Evolutionary conservation across 64 coral and sea anemone genomes (phyloP), one percentile per base, ranked within the genome.

Genomic region (Montipora efflorescens): DNA sequence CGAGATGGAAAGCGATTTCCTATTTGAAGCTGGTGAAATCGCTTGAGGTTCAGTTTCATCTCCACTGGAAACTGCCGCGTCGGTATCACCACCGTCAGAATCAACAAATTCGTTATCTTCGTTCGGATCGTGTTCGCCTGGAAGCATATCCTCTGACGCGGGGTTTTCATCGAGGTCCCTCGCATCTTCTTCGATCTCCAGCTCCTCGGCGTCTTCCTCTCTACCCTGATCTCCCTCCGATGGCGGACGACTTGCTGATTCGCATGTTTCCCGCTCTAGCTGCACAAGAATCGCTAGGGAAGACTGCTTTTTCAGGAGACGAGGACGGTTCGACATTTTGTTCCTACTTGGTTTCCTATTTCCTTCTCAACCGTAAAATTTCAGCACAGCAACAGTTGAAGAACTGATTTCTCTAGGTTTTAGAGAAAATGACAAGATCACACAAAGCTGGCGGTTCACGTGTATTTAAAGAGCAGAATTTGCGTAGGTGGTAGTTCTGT

Each of bases 281-380:
- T 98, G 58, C 14, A 98, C 88, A 25, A 98, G 53, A n/a, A 93
- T 74, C 15, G 93, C 93, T 88, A 97, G 77, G 70, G 96, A 95
- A 51, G 96, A 97, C 80, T 92, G 96, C 23, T 91, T 89, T 72
- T 74, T 97, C 12, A 23, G 82, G 19, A 86, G 82, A 47, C 82
- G 82, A 52, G 62, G 67, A 71, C 82, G 62, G 19, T 21, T 47
- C 47, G 82, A 72, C 82, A 86, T 86, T 68, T 3, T 67, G 9
- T 13, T 13, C 25, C 4, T 25, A 14, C 74, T 1, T 46, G 36
- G 28, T 76, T 76, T 47, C n/a, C 8, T 13, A 6, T 51, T 78
- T 19, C 11, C 53, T 57, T 57, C 53, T 57, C 53, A 8, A 47
- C 12, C 3, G 4, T 0, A 78, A 52, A 78, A 13, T 78, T 76